Base-by-base conservation (phyloP, 2,888 invertebrate species). In the Ischnura elegans region DNA sequence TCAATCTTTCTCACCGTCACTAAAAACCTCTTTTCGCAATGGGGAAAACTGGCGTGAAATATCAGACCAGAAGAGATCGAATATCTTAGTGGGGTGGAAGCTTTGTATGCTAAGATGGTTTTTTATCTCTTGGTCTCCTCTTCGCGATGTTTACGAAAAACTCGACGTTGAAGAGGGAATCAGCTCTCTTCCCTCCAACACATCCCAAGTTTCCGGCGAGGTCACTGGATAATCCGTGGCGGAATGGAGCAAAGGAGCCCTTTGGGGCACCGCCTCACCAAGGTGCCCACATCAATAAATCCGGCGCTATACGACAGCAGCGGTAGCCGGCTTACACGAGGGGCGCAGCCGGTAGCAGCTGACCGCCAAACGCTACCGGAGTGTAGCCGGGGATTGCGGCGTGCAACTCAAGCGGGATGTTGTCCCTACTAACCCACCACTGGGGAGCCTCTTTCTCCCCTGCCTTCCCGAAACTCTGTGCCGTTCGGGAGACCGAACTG, bases 1-100 rank as follows among this genome's bases (percentile, higher is more conserved):
- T 29, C 76, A 76, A 76, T 76, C 36, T 76, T 76, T 76, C 36
- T 76, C 76, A 76, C 76, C 76, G 76, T 29, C 76, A 76, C 76
- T 76, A 76, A 8, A 21, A 76, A 25, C 36, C 16, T 76, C 76
- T 10, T 25, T 76, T 19, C 16, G 25, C 36, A 1, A 25, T 8
- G 61, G 36, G 25, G 61, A 61, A 61, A 36, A 76, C 36, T 16
- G 19, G 36, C 25, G 76, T 76, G 25, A 76, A 76, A 76, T 16
- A 61, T n/a, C 25, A 61, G 36, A 76, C 2, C 13, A 16, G 29
- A 36, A 2, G 1, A 3, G 76, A 10, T 61, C 13, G 76, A 29
- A 76, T 8, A 61, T 61, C 61, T 19, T 19, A 10, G 36, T 2
- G 76, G n/a, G 61, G 61, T 61, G 61, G n/a, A n/a, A n/a, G n/a